These are phyloP conservation scores for Lethrus apterus DNA, from an alignment of 1,140 invertebrate genomes.

Conservation along the genomic window DNA sequence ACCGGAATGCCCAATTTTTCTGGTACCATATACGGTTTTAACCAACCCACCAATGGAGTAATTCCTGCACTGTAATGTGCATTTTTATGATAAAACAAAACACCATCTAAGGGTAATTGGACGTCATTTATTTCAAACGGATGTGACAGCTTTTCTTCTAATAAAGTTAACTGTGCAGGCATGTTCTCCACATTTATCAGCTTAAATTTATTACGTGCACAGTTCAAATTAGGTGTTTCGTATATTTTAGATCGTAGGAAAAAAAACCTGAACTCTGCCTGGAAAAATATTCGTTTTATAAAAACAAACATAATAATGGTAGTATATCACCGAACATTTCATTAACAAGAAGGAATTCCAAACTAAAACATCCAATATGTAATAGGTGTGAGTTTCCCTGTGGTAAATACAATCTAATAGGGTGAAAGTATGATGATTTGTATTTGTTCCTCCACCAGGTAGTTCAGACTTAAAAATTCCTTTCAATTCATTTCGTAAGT, in stretches of 20 bases:
- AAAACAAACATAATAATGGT: background rate
- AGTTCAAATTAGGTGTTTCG: conserved; percentile 46
- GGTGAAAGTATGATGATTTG: conserved; percentile 38
- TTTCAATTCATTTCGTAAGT: conserved; percentile 56
- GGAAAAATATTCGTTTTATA: conserved; percentile 23
- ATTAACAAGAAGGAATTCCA: conserved; percentile 72
- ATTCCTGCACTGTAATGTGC: conserved; percentile 67
- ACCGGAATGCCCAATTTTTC: conserved; percentile 61
- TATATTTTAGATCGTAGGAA: conserved; percentile 63
- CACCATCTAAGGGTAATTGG: conserved; percentile 56
- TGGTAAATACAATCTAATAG: conserved; percentile 78
- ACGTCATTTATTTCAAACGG: conserved; percentile 33
- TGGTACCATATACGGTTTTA: conserved; percentile 79
- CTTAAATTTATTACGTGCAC: conserved; percentile 18
- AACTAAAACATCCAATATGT: conserved; percentile 72
- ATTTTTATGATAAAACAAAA: conserved; percentile 76
- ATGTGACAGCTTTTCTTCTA: conserved; percentile 39
- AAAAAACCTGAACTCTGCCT: conserved; percentile 70
- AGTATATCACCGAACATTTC: conserved; percentile 58
- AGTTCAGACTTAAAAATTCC: conserved; percentile 56
- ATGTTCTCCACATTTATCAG: conserved; percentile 21
- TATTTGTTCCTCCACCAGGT: conserved; percentile 59
- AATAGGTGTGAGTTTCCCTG: conserved; percentile 56
- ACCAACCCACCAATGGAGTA: conserved; percentile 82
- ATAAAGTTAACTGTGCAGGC: conserved; percentile 15